Percentiles rank a stretch among this genome's conserved stretches.
Evolutionary conservation across 2,888 invertebrate genomes (phyloP).

Genomic region (Amaurobius ferox): DNA sequence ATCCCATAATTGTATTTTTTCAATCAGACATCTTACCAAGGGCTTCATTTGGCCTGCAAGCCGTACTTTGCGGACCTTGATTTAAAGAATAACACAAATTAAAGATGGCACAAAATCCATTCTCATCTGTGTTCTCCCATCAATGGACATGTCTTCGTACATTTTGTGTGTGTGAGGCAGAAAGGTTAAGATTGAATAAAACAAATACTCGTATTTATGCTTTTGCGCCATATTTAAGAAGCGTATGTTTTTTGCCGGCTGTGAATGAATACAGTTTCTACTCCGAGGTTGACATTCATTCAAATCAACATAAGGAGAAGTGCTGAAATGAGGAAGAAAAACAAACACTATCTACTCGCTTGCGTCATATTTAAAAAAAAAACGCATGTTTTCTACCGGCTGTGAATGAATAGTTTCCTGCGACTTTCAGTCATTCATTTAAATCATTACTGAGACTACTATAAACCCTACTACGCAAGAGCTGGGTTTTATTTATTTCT

Average conservation of each 20-base stretch:
- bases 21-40: background rate
- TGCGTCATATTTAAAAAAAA: background rate
- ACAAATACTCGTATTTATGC: constrained; percentile 34
- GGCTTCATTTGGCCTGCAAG: no score
- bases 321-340: no score
- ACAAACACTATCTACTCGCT: background rate
- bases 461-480: no score
- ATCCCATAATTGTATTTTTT: background rate
- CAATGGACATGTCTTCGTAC: constrained; percentile 8
- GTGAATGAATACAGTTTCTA: constrained; percentile 66
- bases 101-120: background rate
- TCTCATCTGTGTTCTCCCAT: background rate
- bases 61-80: no score
- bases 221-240: constrained; percentile 31
- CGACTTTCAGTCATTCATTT: no score
- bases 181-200: background rate
- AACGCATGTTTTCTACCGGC: background rate
- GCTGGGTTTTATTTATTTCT: no score
- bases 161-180: background rate
- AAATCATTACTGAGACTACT: no score
- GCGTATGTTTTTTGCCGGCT: constrained; percentile 55
- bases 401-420: no score
- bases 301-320: constrained; percentile 25
- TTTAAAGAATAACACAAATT: background rate
- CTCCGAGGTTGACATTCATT: constrained; percentile 63